Evolutionary conservation across 2,797 vertebrate genomes (phyloP).

Genomic region (Leptoclinus maculatus): DNA sequence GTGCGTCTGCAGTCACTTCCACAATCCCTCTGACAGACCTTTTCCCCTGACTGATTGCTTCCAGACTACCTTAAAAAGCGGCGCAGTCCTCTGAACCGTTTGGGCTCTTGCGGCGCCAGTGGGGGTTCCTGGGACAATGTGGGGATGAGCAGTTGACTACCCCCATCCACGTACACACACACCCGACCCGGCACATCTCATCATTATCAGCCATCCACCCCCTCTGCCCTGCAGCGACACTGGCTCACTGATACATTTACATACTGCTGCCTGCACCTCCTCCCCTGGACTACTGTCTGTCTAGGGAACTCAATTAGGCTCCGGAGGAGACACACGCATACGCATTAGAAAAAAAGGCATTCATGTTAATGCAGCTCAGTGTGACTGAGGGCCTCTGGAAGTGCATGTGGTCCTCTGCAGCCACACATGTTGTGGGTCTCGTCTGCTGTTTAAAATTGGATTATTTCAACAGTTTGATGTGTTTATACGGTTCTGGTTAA

Average conservation of each 20-base stretch:
- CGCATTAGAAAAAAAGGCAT: neutral
- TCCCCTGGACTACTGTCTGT: constrained; percentile 68
- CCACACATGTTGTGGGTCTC: neutral
- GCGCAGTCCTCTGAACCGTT: constrained; percentile 45
- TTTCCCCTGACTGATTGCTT: constrained; percentile 74
- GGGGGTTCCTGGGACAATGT: constrained; percentile 80
- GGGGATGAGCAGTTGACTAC: constrained; percentile 75
- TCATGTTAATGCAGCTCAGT: constrained; percentile 31
- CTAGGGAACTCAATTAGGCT: constrained; percentile 65
- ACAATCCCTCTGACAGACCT: constrained; percentile 53
- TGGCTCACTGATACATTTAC: constrained; percentile 79
- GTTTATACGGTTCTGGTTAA: neutral
- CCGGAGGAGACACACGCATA: constrained; percentile 39
- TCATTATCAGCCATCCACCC: constrained; percentile 64
- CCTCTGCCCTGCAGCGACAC: constrained; percentile 78
- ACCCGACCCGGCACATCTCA: constrained; percentile 42
- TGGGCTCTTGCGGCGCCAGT: constrained; percentile 81
- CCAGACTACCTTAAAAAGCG: constrained; percentile 78
- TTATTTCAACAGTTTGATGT: neutral
- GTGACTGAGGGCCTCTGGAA: constrained; percentile 8
- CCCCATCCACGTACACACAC: constrained; percentile 45
- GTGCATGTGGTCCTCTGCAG: constrained; percentile 1
- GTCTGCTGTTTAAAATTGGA: neutral
- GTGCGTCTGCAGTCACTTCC: constrained; percentile 56
- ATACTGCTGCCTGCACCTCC: constrained; percentile 76